Evolutionary conservation across 2,113 vertebrate species (phyloP).

Genomic region (Galemys pyrenaicus): DNA sequence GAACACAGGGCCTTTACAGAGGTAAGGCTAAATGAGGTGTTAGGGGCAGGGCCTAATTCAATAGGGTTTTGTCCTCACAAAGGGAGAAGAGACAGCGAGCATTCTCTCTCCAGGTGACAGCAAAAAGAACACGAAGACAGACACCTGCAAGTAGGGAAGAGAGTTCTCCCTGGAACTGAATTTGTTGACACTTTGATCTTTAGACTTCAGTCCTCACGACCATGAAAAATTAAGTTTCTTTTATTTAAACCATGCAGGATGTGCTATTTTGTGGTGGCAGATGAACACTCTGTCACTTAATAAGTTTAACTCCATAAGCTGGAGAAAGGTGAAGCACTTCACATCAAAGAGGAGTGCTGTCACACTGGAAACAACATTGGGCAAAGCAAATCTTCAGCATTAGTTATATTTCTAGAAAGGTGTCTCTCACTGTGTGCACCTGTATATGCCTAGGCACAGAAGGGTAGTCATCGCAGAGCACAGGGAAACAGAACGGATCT

Average conservation of each 20-base stretch:
- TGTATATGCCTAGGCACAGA: not conserved
- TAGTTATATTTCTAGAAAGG: not conserved
- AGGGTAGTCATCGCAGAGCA: not conserved
- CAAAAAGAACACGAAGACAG: not conserved
- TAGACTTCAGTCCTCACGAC: not conserved
- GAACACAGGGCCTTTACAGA: not conserved
- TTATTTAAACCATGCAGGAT: not conserved
- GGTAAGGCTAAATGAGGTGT: not conserved
- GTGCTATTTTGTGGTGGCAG: not conserved
- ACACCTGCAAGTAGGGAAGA: not conserved
- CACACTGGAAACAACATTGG: not conserved
- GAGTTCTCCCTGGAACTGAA: not conserved
- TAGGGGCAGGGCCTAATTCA: not conserved
- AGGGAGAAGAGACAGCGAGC: not conserved
- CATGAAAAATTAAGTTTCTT: not conserved
- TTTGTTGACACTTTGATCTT: not conserved
- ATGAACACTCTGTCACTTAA: not conserved
- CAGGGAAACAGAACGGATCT: not conserved
- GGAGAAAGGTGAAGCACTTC: not conserved
- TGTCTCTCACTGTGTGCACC: not conserved
- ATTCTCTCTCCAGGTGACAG: not conserved
- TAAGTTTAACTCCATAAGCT: not conserved
- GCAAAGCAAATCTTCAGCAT: not conserved
- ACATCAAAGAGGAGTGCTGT: not conserved
- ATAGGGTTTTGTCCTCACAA: not conserved